Conservation (phyloP, 2,888 invertebrate species). For the Dryocosmus kuriphilus region DNA sequence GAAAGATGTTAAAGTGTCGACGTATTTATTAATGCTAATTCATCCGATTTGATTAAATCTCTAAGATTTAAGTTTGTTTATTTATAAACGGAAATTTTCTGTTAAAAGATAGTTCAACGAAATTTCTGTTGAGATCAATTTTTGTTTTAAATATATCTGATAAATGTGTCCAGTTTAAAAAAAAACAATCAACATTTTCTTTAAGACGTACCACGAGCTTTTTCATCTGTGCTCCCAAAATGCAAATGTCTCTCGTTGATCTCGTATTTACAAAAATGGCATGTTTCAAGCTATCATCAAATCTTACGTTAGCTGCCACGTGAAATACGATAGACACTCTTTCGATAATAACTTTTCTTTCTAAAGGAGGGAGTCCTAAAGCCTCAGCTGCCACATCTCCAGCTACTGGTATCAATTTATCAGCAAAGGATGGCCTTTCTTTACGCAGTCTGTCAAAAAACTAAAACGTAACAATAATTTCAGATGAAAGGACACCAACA, state of each 20-base stretch:
- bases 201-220: conserved; percentile 76
- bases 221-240: conserved; percentile 81
- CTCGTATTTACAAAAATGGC: conserved; percentile 83
- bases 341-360: conserved; percentile 76
- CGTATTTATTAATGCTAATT: not conserved
- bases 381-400: conserved; percentile 82
- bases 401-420: conserved; percentile 83
- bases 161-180: too few species aligned
- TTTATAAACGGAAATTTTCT: not conserved
- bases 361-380: conserved; percentile 79
- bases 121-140: not conserved
- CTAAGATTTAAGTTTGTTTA: not conserved
- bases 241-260: conserved; percentile 83
- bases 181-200: not conserved
- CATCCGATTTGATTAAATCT: not conserved
- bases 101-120: not conserved
- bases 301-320: conserved; percentile 84
- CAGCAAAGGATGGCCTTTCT: conserved; percentile 79
- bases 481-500: not conserved
- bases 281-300: conserved; percentile 87
- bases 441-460: conserved; percentile 81
- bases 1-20: not conserved
- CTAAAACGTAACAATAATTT: conserved; percentile 73
- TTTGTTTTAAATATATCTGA: too few species aligned
- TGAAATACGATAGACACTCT: conserved; percentile 82